Evolutionary conservation across 2,797 vertebrate genomes (phyloP).

Genomic region (Peromyscus aztecus): DNA sequence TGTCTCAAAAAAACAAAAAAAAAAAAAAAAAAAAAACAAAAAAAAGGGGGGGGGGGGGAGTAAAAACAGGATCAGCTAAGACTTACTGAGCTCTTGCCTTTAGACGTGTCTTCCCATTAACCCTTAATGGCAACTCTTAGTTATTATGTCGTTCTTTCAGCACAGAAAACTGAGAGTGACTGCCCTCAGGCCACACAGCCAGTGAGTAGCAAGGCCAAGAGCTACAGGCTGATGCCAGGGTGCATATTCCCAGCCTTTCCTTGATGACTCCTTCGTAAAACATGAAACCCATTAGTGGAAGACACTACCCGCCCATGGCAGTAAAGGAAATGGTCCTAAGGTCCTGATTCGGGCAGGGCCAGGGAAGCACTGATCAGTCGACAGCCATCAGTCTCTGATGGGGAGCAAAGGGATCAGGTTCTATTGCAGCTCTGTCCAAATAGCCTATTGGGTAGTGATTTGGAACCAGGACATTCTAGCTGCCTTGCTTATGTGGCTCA

Average conservation of each 20-base stretch:
- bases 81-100: not conserved
- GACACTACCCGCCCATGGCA: not conserved
- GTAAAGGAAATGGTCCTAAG: not conserved
- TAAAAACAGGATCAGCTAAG: not conserved
- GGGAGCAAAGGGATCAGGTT: not conserved
- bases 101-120: not conserved
- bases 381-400: not conserved
- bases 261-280: not conserved
- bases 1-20: too few relatives aligned
- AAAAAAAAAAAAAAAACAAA: too few relatives aligned
- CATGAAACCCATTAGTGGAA: not conserved
- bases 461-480: not conserved
- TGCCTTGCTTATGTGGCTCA: not conserved
- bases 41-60: too few relatives aligned
- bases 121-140: not conserved
- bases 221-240: not conserved
- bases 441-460: not conserved
- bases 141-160: not conserved
- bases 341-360: too few relatives aligned
- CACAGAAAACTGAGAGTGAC: not conserved
- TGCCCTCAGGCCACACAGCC: not conserved
- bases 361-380: fast-evolving
- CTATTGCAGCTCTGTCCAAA: not conserved
- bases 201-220: not conserved
- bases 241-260: not conserved